Evolutionary conservation across 2,888 invertebrate genomes (phyloP).

Genomic region (Thecophora atra): DNA sequence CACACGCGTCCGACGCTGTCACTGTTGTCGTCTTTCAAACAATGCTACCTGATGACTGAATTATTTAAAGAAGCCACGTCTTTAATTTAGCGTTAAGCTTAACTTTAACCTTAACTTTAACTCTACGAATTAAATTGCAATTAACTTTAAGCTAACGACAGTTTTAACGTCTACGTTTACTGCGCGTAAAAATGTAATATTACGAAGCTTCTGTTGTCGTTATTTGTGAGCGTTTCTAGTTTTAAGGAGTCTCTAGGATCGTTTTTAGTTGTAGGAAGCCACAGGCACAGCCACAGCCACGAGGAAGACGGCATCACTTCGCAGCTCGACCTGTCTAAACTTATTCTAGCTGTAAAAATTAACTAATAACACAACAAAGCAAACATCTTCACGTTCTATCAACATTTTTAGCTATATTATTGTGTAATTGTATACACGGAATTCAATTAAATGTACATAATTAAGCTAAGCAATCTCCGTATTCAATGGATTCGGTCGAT

Average conservation of each 20-base stretch:
- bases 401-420: slow-evolving; percentile 10
- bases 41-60: slow-evolving; percentile 68
- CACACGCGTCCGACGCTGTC: slow-evolving; percentile 60
- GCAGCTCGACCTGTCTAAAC: not conserved
- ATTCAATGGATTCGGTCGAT: not conserved
- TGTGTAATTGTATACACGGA: not conserved
- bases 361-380: not conserved
- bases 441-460: too few species aligned
- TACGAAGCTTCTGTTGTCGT: slow-evolving; percentile 9
- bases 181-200: slow-evolving; percentile 21
- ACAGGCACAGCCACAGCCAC: not conserved
- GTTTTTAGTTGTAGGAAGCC: not conserved
- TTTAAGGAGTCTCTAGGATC: not conserved
- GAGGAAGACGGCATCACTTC: not conserved
- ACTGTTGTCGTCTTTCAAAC: slow-evolving; percentile 68
- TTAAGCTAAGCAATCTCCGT: not conserved
- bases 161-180: slow-evolving; percentile 4
- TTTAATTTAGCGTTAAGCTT: slow-evolving; percentile 35
- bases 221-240: not conserved
- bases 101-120: slow-evolving; percentile 13
- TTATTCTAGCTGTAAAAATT: slow-evolving; percentile 5
- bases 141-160: not conserved
- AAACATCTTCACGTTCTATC: slow-evolving; percentile 12
- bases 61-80: slow-evolving; percentile 52
- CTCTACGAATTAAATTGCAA: not conserved